These are phyloP conservation scores for Lepidurus couesii DNA, from an alignment of 1,140 invertebrate genomes.

Conservation along the genomic window DNA sequence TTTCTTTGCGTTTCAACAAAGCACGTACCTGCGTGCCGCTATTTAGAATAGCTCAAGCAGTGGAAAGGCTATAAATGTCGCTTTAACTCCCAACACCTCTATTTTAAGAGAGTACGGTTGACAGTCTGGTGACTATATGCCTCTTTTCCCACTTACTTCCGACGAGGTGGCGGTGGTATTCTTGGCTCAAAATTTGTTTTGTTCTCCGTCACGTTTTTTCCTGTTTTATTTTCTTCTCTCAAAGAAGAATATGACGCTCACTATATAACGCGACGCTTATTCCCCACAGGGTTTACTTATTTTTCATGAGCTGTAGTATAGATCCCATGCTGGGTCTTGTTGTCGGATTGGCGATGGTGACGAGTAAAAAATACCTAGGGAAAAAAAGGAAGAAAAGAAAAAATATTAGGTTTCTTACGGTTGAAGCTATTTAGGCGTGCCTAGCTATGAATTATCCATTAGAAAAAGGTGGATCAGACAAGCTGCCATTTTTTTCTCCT, in stretches of 20 bases:
- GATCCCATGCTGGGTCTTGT: not conserved
- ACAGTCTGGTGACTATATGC: conserved; percentile 6
- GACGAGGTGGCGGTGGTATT: not conserved
- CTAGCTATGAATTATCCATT: no score
- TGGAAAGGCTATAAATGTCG: not conserved
- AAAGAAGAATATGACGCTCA: not conserved
- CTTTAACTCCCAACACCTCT: not conserved
- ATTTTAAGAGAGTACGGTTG: conserved; percentile 6
- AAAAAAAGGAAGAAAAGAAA: not conserved
- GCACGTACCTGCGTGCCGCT: not conserved
- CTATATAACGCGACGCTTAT: not conserved
- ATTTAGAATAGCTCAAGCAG: not conserved
- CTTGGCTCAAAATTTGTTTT: conserved; percentile 19
- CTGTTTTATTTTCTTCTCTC: not conserved
- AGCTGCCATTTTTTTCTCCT: not conserved
- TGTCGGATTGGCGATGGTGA: not conserved
- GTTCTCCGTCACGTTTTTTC: not conserved
- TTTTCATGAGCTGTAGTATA: not conserved
- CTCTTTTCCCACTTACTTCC: not conserved
- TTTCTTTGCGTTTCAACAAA: not conserved
- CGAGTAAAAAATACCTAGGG: not conserved
- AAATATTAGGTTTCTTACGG: not conserved
- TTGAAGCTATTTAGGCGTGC: not conserved
- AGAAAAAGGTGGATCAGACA: not conserved
- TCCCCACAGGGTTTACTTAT: not conserved